These are phyloP conservation scores for Sardina pilchardus DNA, from an alignment of 2,113 vertebrate species.

Conservation along the genomic window DNA sequence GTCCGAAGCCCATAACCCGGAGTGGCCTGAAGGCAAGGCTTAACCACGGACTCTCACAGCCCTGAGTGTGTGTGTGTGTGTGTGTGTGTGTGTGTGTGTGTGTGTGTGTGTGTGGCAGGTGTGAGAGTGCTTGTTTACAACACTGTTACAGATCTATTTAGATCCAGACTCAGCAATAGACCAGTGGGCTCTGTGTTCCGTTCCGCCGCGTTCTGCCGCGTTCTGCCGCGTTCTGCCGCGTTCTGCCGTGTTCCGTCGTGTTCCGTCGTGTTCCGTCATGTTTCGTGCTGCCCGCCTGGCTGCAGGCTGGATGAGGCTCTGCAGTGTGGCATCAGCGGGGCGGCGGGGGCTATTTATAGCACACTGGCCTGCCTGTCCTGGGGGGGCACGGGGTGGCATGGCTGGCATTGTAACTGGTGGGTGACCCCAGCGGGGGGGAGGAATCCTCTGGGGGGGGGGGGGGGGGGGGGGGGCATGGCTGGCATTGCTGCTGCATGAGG, in stretches of 20 bases:
- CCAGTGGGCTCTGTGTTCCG: no score
- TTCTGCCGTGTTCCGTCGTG: no score
- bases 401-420: not conserved
- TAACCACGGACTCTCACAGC: not conserved
- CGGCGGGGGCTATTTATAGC: slow-evolving; percentile 7
- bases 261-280: no score
- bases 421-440: not conserved
- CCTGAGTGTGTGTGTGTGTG: not conserved
- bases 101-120: not conserved
- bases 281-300: no score
- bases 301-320: no score
- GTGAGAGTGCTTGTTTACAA: no score
- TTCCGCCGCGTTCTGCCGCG: no score
- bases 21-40: not conserved
- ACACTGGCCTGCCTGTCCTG: slow-evolving; percentile 21
- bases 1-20: not conserved
- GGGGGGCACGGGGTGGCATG: not conserved
- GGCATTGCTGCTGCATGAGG: slow-evolving; percentile 2
- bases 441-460: not conserved
- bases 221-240: no score
- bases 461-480: not conserved
- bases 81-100: not conserved
- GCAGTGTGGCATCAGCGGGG: no score
- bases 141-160: no score
- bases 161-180: no score